These are phyloP conservation scores for Lagorchestes hirsutus DNA, from an alignment of 2,797 vertebrate species.

Conservation along the genomic window DNA sequence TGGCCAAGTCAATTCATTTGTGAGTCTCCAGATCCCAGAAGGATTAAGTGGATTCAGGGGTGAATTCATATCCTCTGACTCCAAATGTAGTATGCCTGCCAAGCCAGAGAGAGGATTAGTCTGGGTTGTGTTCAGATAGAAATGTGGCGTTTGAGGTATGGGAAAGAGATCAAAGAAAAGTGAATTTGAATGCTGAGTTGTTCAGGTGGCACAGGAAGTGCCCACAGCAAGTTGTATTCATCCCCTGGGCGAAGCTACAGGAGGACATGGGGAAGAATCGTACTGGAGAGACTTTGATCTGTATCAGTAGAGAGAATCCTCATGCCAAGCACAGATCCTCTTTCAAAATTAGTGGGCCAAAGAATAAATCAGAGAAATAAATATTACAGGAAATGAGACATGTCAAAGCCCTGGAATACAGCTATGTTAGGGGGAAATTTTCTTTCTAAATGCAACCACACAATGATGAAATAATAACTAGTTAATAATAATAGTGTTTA, in stretches of 20 bases:
- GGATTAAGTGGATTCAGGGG: neutral
- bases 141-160: neutral
- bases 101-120: neutral
- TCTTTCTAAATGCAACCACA: no score
- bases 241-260: neutral
- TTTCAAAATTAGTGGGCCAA: neutral
- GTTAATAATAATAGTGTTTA: no score
- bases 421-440: neutral
- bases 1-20: neutral
- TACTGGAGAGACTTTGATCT: neutral
- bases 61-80: neutral
- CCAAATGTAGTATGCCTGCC: neutral
- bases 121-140: neutral
- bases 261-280: neutral
- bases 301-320: neutral
- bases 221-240: neutral
- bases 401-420: neutral
- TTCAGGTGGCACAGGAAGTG: neutral
- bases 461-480: no score
- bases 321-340: neutral
- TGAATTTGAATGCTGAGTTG: neutral
- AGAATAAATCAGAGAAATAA: neutral
- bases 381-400: neutral
- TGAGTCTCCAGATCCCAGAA: neutral
- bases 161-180: neutral